Base-by-base conservation (phyloP, 2,888 invertebrate genomes). In the Drosophila melanosoma region DNA sequence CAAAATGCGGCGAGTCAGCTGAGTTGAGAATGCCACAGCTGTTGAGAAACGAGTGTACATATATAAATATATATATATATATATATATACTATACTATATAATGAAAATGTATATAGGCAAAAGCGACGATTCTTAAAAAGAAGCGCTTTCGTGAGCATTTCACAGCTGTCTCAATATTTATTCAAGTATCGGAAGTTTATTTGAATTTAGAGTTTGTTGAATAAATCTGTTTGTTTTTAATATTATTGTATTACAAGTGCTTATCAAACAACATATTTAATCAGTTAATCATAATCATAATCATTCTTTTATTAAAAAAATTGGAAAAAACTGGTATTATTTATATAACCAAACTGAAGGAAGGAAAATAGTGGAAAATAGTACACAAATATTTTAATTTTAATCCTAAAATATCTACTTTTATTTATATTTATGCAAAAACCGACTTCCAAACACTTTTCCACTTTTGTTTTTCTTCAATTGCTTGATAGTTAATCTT, bases 1-100 rank as follows among this genome's bases (percentile, higher is more conserved):
- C 36, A 56, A 65, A 74, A 65, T 66, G 65, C 63, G 54, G 40
- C 57, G 79, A 82, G 60, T 79, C 79, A 73, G 76, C 67, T 61
- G 45, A 32, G 62, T 35, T 53, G 29, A 29, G 35, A 74, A 49
- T 1, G 45, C 40, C 53, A 53, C 53, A 69, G 69, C 61, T 61
- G 61, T 62, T 42, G 33, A 0, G 45, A 20, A 33, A 54, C 36
- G 12, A 20, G n/a, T n/a, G n/a, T n/a, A n/a, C 7, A 8, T 17
- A 40, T 40, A 17, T 11, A 11, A 5, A 33, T 11, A 33, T n/a
- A 35, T 12, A 42, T 11, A 42, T n/a, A n/a, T 11, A 11, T 15
- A 15, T 23, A 42, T 11, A 42, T n/a, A n/a, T 23, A 8, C 20
- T n/a, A 45, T 1, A 15, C 12, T 7, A 20, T 20, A 20, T 20